Evolutionary conservation across 2,113 vertebrate species (phyloP), one percentile per base, ranked within the genome.

Genomic region (Pseudorectes ferrugineus): DNA sequence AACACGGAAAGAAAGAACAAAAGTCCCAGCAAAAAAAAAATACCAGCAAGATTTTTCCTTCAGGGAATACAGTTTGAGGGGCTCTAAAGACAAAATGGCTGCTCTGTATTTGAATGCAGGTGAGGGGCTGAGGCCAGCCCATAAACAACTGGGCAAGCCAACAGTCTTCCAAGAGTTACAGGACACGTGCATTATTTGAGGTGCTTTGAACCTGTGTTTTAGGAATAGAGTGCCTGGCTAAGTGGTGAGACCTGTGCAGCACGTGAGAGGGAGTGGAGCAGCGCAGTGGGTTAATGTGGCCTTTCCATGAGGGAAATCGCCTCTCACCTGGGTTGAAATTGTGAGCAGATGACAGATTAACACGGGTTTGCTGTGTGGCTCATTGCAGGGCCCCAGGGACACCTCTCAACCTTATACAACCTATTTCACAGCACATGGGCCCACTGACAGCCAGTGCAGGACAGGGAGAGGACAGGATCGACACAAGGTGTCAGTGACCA

Each of bases 321-420:
- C 79, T 81, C 66, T 87, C 91, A 86, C 36, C 72, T 61, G 89
- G 45, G 48, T 36, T 84, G 40, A 92, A 92, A 93, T 59, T 10
- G 3, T 55, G 38, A 96, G 54, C 89, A 97, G 91, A 96, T 95
- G 81, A 93, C 54, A 87, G 59, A 97, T 92, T 75, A 72, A 87
- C 90, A 66, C 0, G 35, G 83, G 61, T 80, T 93, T 82, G 75
- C 63, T 20, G 5, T 48, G 57, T 18, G n/a, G 71, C 89, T 79
- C 52, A 29, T 45, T 87, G 72, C 35, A 77, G 85, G 25, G 45
- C 93, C 55, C 72, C 40, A 25, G 89, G 59, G 95, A 77, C 20
- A 52, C 35, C 25, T 75, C 55, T 73, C 75, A 76, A 7, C 73
- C 36, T 86, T 62, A 67, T 12, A 48, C 67, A 81, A 79, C 51